A percentile compares a stretch with the other conserved stretches of the same genome.
phyloP scores from a whole-genome alignment of 1,140 invertebrate genomes.

The Eriosoma lanigerum region DNA sequence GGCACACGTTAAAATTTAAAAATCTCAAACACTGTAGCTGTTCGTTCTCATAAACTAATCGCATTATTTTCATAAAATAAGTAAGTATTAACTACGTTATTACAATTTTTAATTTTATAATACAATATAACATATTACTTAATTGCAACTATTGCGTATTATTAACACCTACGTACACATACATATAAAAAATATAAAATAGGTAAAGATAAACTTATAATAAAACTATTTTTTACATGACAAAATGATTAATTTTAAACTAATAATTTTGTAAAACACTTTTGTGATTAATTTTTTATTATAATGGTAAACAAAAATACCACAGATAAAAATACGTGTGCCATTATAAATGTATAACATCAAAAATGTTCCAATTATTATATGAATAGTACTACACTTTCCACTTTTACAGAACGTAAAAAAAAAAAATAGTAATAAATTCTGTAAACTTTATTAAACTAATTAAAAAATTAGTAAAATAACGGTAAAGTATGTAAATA shows the following conservation, averaged over 20 bases:
- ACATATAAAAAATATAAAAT: neutral
- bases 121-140: neutral
- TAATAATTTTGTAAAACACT: neutral
- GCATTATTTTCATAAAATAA: slow-evolving; percentile 13
- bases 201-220: neutral
- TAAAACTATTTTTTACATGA: neutral
- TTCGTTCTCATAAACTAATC: neutral
- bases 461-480: too few species aligned
- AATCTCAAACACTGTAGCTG: neutral
- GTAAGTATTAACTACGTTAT: neutral
- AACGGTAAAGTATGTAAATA: too few species aligned
- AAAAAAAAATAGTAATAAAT: too few species aligned
- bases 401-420: too few species aligned
- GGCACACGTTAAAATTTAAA: neutral
- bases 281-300: neutral
- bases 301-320: neutral
- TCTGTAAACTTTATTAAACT: too few species aligned
- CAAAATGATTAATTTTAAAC: neutral
- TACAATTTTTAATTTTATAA: too few species aligned
- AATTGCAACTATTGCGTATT: neutral
- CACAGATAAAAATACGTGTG: too few species aligned
- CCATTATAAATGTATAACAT: too few species aligned
- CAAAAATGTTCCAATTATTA: too few species aligned
- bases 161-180: neutral
- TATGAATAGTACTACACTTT: too few species aligned